Conservation (phyloP, 2,797 vertebrate genomes). For the Phrynocephalus guinanensis region DNA sequence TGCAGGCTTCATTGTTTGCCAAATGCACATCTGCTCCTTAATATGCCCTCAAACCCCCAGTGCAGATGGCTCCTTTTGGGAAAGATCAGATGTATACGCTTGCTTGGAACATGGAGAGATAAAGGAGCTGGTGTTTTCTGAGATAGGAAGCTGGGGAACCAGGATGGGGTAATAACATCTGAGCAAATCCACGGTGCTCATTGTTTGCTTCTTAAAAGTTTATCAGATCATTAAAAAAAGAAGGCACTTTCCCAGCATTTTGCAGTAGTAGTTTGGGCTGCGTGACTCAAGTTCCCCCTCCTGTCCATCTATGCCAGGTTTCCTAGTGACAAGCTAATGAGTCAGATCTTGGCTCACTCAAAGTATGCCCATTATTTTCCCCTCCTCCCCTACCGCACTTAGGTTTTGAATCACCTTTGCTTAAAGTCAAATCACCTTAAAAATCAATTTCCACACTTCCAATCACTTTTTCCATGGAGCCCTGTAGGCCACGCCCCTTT, state of each 20-base stretch:
- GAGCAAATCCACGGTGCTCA: conserved; percentile 53
- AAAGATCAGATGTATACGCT: neutral
- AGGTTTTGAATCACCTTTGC: too few species aligned
- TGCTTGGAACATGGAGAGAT: conserved; percentile 15
- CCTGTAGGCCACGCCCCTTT: too few species aligned
- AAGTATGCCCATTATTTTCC: neutral
- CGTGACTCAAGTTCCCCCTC: neutral
- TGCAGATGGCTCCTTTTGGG: conserved; percentile 37
- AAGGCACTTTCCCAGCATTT: conserved; percentile 57
- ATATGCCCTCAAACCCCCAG: conserved; percentile 48
- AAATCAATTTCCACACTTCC: too few species aligned
- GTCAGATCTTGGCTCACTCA: neutral
- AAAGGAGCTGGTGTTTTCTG: conserved; percentile 65
- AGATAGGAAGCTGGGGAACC: conserved; percentile 56
- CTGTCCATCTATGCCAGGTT: neutral
- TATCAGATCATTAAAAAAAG: conserved; percentile 51
- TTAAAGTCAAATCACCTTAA: too few species aligned
- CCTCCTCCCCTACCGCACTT: too few species aligned
- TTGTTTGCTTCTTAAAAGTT: conserved; percentile 64
- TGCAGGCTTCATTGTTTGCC: conserved; percentile 39
- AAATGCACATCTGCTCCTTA: conserved; percentile 49
- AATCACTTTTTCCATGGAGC: too few species aligned
- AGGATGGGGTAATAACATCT: conserved; percentile 63
- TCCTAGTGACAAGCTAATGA: conserved; percentile 40
- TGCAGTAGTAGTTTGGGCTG: neutral